phyloP scores from a whole-genome alignment of 2,113 vertebrate species.

The Pluvianellus socialis region DNA sequence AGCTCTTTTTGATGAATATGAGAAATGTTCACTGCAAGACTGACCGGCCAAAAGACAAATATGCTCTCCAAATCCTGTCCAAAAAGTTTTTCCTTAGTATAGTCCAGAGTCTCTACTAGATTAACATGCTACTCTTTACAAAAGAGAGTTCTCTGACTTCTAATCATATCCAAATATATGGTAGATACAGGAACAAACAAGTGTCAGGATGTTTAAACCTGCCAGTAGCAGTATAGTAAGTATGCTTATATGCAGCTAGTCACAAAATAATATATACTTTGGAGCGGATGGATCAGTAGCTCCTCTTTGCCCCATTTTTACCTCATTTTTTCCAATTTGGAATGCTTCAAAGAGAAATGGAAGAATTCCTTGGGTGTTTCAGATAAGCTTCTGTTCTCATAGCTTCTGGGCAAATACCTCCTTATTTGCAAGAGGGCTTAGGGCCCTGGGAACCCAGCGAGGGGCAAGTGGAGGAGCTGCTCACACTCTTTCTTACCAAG shows the following conservation, averaged over 20 bases:
- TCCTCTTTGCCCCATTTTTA: background rate
- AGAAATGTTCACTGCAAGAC: too few species aligned
- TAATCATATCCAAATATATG: background rate
- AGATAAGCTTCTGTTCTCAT: conserved; percentile 23
- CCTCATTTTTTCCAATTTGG: background rate
- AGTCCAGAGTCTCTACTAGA: background rate
- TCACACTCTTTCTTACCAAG: conserved; percentile 7
- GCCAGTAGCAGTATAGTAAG: background rate
- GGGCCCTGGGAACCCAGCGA: conserved; percentile 76
- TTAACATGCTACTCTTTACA: background rate
- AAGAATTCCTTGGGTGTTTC: background rate
- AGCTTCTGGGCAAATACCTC: conserved; percentile 47
- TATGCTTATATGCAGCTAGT: background rate
- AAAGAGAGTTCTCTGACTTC: background rate
- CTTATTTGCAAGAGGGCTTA: conserved; percentile 31
- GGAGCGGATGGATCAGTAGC: background rate
- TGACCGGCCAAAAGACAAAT: background rate
- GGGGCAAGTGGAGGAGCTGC: conserved; percentile 33
- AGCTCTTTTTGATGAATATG: background rate
- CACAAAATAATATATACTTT: fast-evolving
- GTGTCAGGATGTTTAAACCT: background rate
- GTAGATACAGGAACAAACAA: background rate
- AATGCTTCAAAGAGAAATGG: background rate
- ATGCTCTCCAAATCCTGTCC: background rate
- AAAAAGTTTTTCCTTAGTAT: background rate